Evolutionary conservation across 2,113 vertebrate species (phyloP), one percentile per base, ranked within the genome.

Genomic region (Saguinus midas): DNA sequence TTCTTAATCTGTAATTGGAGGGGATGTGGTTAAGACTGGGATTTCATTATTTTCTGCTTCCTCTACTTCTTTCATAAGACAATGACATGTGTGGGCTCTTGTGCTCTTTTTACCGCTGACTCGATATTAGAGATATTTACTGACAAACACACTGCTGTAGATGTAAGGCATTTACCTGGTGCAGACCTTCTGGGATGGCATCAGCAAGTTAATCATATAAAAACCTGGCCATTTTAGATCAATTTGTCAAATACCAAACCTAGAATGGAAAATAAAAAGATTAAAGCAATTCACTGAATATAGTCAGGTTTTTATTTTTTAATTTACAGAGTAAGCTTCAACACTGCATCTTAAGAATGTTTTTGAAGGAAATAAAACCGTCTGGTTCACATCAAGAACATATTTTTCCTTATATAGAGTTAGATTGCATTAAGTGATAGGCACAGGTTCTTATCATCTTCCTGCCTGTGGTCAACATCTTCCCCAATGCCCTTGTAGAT

Each of bases 101-200:
- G 11, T n/a, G 58, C 12, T 37, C 13, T 7, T 12, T 21, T 23
- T n/a, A 48, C 43, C 21, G 11, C 6, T 20, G 37, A 90, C 57
- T 25, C 10, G 35, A 61, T 52, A 61, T 68, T 52, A 61, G 40
- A 76, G 50, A 84, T 81, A 70, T 78, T 11, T 21, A 45, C 21
- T 4, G 40, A 81, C 8, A 37, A 37, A 70, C 32, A 21, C 23
- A 55, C 0, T 32, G 61, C 45, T 83, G 6, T 2, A 96, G 29
- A 12, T 66, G 13, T 18, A 20, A 87, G 79, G 27, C 40, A 23
- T 68, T 97, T 96, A 98, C 96, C 95, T 97, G 75, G n/a, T 61
- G 80, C 18, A 3, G 75, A 32, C n/a, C 58, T 90, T 80, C 92
- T 75, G 58, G n/a, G 27, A 86, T 55, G 75, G 7, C 7, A 72